Percentiles rank a stretch among this genome's conserved stretches.
phyloP scores from a whole-genome alignment of 2,113 vertebrate genomes.

The Damaliscus lunatus region DNA sequence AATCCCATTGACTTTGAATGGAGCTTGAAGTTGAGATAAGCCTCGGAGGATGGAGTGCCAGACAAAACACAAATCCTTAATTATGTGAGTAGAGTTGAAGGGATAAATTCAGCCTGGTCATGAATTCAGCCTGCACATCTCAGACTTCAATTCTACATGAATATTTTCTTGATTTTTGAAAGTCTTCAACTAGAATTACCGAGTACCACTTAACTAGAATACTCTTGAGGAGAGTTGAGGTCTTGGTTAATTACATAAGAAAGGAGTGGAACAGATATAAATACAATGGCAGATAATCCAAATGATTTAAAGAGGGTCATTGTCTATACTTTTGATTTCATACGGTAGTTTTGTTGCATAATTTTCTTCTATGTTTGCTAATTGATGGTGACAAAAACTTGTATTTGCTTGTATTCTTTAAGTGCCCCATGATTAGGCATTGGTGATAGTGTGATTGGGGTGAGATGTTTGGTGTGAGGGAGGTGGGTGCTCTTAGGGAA shows the following conservation, averaged over 20 bases:
- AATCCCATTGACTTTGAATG: conserved; percentile 17
- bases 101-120: background rate
- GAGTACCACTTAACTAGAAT: background rate
- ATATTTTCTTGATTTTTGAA: conserved; percentile 21
- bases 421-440: background rate
- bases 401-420: background rate
- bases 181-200: background rate
- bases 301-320: background rate
- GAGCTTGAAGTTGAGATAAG: background rate
- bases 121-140: background rate
- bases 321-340: background rate
- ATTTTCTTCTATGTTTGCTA: background rate
- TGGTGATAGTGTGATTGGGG: background rate
- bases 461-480: background rate
- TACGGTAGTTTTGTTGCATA: background rate
- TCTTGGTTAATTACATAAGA: background rate
- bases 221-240: background rate
- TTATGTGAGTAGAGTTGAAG: conserved; percentile 25
- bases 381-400: background rate
- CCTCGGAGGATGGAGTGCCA: background rate
- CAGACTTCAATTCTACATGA: background rate
- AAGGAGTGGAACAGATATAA: background rate
- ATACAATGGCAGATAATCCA: background rate
- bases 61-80: conserved; percentile 24
- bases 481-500: background rate